A percentile compares a stretch with the other conserved stretches of the same genome.
These are phyloP conservation scores for Stenodera caucasica DNA, from an alignment of 2,888 invertebrate species.

Conservation along the genomic window DNA sequence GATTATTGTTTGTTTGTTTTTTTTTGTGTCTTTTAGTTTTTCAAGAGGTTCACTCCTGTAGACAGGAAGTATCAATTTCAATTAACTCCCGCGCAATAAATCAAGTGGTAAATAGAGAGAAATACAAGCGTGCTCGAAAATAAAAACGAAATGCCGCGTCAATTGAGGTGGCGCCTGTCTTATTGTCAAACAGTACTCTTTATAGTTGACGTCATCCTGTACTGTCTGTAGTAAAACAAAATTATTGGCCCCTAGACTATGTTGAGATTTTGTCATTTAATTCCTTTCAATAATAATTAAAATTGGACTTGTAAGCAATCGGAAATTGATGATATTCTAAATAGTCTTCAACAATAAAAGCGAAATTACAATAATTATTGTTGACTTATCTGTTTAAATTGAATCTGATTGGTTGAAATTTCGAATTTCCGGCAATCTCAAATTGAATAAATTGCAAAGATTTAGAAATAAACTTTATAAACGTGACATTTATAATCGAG, in stretches of 20 bases:
- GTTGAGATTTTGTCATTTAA: not conserved
- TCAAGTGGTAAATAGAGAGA: slow-evolving; percentile 55
- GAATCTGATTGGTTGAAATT: slow-evolving; percentile 15
- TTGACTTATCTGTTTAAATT: not conserved
- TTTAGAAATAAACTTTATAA: slow-evolving; percentile 34
- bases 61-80: slow-evolving; percentile 55
- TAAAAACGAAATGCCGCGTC: slow-evolving; percentile 51
- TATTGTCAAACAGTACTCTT: slow-evolving; percentile 47
- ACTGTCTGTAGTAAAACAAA: slow-evolving; percentile 42
- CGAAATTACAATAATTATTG: no score
- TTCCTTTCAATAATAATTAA: not conserved
- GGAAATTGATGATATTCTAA: no score
- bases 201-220: slow-evolving; percentile 44
- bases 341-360: no score
- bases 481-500: slow-evolving; percentile 37
- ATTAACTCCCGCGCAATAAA: slow-evolving; percentile 54
- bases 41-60: slow-evolving; percentile 32
- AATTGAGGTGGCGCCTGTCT: slow-evolving; percentile 56
- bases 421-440: slow-evolving; percentile 25
- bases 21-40: not conserved
- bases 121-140: slow-evolving; percentile 49
- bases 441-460: slow-evolving; percentile 20
- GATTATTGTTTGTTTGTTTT: slow-evolving; percentile 2
- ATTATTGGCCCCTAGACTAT: slow-evolving; percentile 26
- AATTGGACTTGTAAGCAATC: no score